phyloP scores from a whole-genome alignment of 2,888 invertebrate species.

The Folsomia candida region DNA sequence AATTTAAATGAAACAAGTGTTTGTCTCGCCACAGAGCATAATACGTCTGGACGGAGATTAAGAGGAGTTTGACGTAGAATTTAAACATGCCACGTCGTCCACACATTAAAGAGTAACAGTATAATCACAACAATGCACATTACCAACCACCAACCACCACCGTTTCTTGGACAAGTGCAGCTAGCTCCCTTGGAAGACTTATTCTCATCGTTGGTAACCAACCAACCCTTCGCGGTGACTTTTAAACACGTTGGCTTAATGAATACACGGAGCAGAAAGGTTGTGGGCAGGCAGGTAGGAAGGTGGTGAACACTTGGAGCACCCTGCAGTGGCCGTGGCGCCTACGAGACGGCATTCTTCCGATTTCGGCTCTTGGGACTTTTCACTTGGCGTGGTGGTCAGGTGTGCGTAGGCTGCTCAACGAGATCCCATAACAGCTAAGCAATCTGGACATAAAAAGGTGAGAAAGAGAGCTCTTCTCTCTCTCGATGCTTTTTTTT shows the following conservation, averaged over 20 bases:
- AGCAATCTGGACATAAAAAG: conserved; percentile 10
- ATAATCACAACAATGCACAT: not conserved
- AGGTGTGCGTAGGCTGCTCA: conserved; percentile 4
- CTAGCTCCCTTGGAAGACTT: not conserved
- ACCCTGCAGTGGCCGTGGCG: conserved; percentile 33
- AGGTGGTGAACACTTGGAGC: conserved; percentile 16
- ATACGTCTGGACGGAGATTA: conserved; percentile 11
- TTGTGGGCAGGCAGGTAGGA: not conserved
- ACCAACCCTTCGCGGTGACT: not conserved
- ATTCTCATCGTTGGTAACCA: no score
- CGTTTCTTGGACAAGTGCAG: not conserved
- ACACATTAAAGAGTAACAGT: not conserved
- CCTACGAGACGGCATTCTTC: conserved; percentile 35
- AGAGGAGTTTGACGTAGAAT: not conserved
- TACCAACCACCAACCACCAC: not conserved
- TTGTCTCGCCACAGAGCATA: conserved; percentile 16
- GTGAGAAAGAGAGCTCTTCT: conserved; percentile 16
- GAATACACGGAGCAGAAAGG: conserved; percentile 4
- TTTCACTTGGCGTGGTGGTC: conserved; percentile 15
- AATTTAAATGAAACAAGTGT: conserved; percentile 11
- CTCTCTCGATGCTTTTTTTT: conserved; percentile 14
- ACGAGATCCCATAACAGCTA: conserved; percentile 12
- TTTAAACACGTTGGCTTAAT: not conserved
- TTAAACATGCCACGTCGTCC: conserved; percentile 1
- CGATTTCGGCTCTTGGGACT: conserved; percentile 31